Evolutionary conservation across 2,888 invertebrate species (phyloP).

Genomic region (Kryphioiulus occultus): DNA sequence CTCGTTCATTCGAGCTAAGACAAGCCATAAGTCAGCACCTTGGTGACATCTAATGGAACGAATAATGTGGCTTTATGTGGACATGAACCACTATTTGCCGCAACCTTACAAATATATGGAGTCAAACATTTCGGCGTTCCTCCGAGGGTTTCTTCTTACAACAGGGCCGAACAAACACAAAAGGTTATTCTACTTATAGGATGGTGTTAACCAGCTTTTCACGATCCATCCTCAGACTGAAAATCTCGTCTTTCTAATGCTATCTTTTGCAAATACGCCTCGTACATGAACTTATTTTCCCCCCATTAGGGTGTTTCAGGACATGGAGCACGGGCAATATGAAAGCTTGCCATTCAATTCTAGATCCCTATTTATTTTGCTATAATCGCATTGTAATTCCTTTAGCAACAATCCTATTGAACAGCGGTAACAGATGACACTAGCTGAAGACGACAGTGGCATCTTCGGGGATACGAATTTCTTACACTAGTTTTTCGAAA

Average conservation of each 20-base stretch:
- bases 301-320: not conserved
- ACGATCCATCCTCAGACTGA: not conserved
- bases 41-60: constrained; percentile 16
- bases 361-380: not conserved
- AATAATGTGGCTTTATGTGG: not conserved
- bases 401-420: not conserved
- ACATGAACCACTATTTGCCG: not conserved
- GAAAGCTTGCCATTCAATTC: not conserved
- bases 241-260: not conserved
- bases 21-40: not conserved
- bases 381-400: constrained; percentile 18
- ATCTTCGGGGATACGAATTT: not conserved
- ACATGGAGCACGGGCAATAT: not conserved
- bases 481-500: not conserved
- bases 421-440: not conserved
- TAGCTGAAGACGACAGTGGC: not conserved
- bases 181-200: no score
- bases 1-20: not conserved
- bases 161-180: constrained; percentile 16
- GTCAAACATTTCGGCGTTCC: constrained; percentile 1
- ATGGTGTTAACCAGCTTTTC: not conserved
- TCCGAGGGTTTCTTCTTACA: constrained; percentile 16
- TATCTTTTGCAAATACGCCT: not conserved
- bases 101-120: not conserved
- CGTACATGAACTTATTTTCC: not conserved